A percentile compares a stretch with the other conserved stretches of the same genome.
phyloP scores from a whole-genome alignment of 2,888 invertebrate genomes.

The Gymnosoma rotundatum region DNA sequence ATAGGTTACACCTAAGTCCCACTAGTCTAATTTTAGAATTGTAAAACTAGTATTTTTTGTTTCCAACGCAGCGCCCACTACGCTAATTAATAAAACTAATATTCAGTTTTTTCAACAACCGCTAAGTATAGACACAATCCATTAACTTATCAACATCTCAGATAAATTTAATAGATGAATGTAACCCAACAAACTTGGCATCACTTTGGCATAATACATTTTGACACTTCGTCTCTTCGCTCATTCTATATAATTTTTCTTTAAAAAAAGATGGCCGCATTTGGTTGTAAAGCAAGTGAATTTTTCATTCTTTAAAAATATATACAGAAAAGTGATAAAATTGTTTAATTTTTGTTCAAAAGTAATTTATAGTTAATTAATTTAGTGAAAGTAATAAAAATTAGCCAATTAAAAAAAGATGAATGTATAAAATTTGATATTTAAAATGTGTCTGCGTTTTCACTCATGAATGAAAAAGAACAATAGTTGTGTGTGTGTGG shows the following conservation, averaged over 20 bases:
- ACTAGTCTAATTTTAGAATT: no score
- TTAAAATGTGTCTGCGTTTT: constrained; percentile 56
- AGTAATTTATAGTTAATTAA: constrained; percentile 28
- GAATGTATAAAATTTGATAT: constrained; percentile 24
- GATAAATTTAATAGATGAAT: neutral
- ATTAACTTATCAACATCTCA: neutral
- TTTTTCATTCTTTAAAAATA: constrained; percentile 60
- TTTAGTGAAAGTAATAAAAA: constrained; percentile 57
- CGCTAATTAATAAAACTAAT: neutral
- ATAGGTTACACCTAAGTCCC: no score
- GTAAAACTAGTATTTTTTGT: no score
- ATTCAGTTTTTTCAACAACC: neutral
- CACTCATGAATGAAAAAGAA: constrained; percentile 27
- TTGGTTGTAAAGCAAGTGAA: constrained; percentile 60
- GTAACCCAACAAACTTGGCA: constrained; percentile 32
- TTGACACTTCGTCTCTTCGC: constrained; percentile 50
- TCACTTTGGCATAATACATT: constrained; percentile 23
- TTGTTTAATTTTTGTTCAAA: constrained; percentile 46
- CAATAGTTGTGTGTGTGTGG: constrained; percentile 39
- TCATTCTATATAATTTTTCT: constrained; percentile 57
- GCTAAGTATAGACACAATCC: neutral
- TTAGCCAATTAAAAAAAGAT: constrained; percentile 23
- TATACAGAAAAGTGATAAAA: constrained; percentile 51
- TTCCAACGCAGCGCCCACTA: neutral
- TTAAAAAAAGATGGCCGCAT: constrained; percentile 69